Evolutionary conservation across 2,888 invertebrate species (phyloP).

Genomic region (Leptodirus hochenwartii): DNA sequence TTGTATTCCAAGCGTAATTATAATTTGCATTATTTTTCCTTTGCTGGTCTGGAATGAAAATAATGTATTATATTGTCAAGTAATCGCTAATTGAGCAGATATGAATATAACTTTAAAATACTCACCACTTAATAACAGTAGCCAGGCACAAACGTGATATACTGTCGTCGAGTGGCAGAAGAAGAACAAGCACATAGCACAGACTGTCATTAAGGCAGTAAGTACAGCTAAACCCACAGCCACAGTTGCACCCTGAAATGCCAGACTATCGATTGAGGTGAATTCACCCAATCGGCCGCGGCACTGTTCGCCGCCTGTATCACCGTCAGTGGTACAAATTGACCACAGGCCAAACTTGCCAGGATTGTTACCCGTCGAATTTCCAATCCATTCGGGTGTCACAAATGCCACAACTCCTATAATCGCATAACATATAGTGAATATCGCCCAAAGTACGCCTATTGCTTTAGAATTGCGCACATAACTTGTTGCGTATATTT

Average conservation of each 20-base stretch:
- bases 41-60: too few relatives aligned
- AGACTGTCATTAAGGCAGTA: slow-evolving; percentile 70
- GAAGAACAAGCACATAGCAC: slow-evolving; percentile 84
- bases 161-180: slow-evolving; percentile 84
- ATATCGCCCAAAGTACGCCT: slow-evolving; percentile 94
- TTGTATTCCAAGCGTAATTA: too few relatives aligned
- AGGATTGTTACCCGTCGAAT: slow-evolving; percentile 58
- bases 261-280: slow-evolving; percentile 53
- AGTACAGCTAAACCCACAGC: slow-evolving; percentile 74
- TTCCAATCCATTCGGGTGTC: slow-evolving; percentile 85
- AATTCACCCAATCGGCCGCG: slow-evolving; percentile 71
- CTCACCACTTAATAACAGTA: slow-evolving; percentile 91
- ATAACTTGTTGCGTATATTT: slow-evolving; percentile 80
- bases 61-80: too few relatives aligned
- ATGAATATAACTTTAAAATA: too few relatives aligned
- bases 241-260: slow-evolving; percentile 74
- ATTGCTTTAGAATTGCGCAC: slow-evolving; percentile 87
- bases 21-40: too few relatives aligned
- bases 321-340: slow-evolving; percentile 71
- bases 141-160: slow-evolving; percentile 85
- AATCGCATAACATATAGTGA: slow-evolving; percentile 92
- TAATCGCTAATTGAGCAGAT: too few relatives aligned
- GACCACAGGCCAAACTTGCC: slow-evolving; percentile 90
- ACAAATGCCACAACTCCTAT: slow-evolving; percentile 91
- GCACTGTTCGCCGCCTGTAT: slow-evolving; percentile 67